Conservation (phyloP, 2,797 vertebrate species). For the Parotocinclus haroldoi region DNA sequence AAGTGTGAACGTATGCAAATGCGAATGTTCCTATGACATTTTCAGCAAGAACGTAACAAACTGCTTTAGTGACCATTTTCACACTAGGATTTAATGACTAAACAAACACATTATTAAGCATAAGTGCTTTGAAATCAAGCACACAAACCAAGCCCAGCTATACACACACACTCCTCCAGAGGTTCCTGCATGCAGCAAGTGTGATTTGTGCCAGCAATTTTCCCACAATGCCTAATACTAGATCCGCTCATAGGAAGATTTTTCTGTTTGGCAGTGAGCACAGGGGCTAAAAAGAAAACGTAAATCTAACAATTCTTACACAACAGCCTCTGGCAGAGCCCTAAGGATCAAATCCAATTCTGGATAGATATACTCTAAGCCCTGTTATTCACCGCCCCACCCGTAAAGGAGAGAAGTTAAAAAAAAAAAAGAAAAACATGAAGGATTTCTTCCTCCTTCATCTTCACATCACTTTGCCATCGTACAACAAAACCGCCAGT, state of each 20-base stretch:
- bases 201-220: slow-evolving; percentile 56
- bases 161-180: slow-evolving; percentile 40
- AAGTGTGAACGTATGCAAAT: too few relatives aligned
- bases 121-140: too few relatives aligned
- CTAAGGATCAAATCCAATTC: slow-evolving; percentile 91
- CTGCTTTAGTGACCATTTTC: too few relatives aligned
- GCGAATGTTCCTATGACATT: too few relatives aligned
- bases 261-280: slow-evolving; percentile 79
- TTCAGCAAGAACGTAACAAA: too few relatives aligned
- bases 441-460: slow-evolving; percentile 40
- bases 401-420: slow-evolving; percentile 65
- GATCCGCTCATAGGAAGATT: slow-evolving; percentile 68
- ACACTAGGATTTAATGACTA: too few relatives aligned
- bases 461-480: slow-evolving; percentile 3
- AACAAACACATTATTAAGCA: too few relatives aligned
- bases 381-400: slow-evolving; percentile 84
- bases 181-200: slow-evolving; percentile 46
- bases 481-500: slow-evolving; percentile 9
- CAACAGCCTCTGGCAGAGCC: slow-evolving; percentile 78
- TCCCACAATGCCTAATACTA: slow-evolving; percentile 61
- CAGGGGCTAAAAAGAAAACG: slow-evolving; percentile 45
- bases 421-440: slow-evolving; percentile 60
- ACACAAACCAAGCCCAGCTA: too few relatives aligned
- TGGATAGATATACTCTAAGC: slow-evolving; percentile 87
- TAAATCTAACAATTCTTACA: slow-evolving; percentile 82